phyloP scores from a whole-genome alignment of 2,113 vertebrate species.

The Arenaria interpres region DNA sequence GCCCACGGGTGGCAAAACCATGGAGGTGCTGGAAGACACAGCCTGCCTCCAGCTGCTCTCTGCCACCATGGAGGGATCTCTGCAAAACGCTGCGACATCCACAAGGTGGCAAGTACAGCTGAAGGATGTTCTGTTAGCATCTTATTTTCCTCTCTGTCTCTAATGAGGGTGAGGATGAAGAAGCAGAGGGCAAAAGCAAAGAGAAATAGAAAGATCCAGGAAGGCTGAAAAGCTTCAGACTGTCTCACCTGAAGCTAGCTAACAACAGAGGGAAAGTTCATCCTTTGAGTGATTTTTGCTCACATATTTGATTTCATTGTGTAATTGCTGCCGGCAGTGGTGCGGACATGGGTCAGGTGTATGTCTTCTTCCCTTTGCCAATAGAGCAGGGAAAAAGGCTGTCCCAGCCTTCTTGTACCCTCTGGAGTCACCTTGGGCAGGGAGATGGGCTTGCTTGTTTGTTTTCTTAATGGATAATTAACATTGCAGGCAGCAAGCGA shows the following conservation, averaged over 20 bases:
- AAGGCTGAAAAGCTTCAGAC: neutral
- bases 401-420: neutral
- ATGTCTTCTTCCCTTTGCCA: neutral
- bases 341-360: neutral
- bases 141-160: neutral
- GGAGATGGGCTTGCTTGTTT: neutral
- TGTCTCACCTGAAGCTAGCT: neutral
- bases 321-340: neutral
- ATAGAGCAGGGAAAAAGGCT: neutral
- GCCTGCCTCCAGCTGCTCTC: neutral
- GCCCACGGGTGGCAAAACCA: rapidly evolving
- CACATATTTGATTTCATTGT: neutral
- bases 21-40: neutral
- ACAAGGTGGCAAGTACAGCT: slow-evolving; percentile 26
- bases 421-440: slow-evolving; percentile 11
- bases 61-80: neutral
- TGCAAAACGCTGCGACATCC: neutral
- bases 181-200: neutral
- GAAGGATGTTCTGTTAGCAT: neutral
- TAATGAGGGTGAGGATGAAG: neutral
- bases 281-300: neutral
- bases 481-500: slow-evolving; percentile 25
- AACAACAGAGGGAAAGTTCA: neutral
- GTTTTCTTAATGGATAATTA: slow-evolving; percentile 49
- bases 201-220: neutral